Conservation (phyloP, 2,797 vertebrate genomes). For the Lacerta viridis region DNA sequence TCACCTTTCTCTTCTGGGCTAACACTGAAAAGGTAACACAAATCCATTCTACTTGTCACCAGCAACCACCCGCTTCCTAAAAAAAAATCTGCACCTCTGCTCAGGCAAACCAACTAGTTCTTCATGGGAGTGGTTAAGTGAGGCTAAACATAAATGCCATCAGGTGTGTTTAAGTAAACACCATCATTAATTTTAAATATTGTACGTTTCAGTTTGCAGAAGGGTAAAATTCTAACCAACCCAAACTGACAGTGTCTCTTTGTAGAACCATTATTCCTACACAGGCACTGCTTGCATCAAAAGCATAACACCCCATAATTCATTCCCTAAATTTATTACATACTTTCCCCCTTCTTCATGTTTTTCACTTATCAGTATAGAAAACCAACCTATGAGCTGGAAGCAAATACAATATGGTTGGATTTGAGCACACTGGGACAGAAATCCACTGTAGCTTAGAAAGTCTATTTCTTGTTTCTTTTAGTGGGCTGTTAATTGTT, state of each 20-base stretch:
- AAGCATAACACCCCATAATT: not conserved
- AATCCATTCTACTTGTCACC: not conserved
- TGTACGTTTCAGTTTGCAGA: not conserved
- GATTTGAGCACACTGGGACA: not conserved
- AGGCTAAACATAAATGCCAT: slow-evolving; percentile 21
- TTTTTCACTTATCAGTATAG: slow-evolving; percentile 22
- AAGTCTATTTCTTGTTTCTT: not conserved
- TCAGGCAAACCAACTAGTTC: slow-evolving; percentile 27
- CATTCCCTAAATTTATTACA: fast-evolving
- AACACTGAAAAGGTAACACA: not conserved
- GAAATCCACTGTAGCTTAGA: slow-evolving; percentile 9
- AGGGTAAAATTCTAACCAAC: not conserved
- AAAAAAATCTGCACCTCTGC: slow-evolving; percentile 3
- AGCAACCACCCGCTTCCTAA: not conserved
- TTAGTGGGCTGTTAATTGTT: not conserved
- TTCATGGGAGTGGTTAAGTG: slow-evolving; percentile 2
- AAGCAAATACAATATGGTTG: slow-evolving; percentile 5
- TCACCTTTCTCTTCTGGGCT: not conserved
- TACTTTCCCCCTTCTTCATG: not conserved
- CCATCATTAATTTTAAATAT: not conserved
- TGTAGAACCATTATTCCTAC: not conserved
- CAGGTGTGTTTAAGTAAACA: slow-evolving; percentile 14
- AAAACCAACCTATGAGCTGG: slow-evolving; percentile 17
- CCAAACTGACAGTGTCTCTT: slow-evolving; percentile 20
- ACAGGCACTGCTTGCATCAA: slow-evolving; percentile 19